A percentile compares a stretch with the other conserved stretches of the same genome.
Evolutionary conservation across 2,113 vertebrate species (phyloP).

Genomic region (Elaphurus davidianus): DNA sequence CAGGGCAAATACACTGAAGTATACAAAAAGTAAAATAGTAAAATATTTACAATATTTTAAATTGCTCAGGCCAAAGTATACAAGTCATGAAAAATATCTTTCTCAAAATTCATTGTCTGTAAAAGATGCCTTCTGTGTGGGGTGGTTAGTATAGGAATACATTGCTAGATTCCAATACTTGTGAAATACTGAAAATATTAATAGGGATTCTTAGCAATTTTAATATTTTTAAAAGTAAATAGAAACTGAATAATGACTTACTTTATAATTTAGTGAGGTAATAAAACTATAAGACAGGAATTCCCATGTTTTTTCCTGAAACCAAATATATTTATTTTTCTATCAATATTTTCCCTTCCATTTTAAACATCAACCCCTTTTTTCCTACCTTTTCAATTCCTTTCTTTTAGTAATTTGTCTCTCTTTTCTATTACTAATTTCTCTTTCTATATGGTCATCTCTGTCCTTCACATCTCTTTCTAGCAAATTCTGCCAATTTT

Average conservation of each 20-base stretch:
- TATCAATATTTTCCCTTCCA: neutral
- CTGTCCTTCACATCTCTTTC: neutral
- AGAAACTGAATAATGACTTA: neutral
- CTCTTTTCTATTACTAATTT: neutral
- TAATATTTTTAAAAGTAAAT: neutral
- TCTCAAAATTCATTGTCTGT: neutral
- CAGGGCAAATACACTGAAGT: neutral
- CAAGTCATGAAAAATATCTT: neutral
- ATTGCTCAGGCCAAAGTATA: neutral
- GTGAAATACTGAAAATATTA: neutral
- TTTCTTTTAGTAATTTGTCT: neutral
- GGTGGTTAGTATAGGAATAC: neutral
- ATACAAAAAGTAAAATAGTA: neutral
- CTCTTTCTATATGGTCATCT: neutral
- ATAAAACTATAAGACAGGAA: neutral
- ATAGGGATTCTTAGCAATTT: neutral
- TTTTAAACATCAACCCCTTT: neutral
- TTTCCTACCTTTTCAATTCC: neutral
- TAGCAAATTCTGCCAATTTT: neutral
- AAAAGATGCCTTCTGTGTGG: neutral
- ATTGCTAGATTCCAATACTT: neutral
- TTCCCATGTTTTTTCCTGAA: neutral
- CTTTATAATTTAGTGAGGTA: neutral
- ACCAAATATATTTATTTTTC: neutral
- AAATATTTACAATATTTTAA: neutral